A percentile compares a stretch with the other conserved stretches of the same genome.
phyloP scores from a whole-genome alignment of 1,140 invertebrate species.

The Hyles euphorbiae region DNA sequence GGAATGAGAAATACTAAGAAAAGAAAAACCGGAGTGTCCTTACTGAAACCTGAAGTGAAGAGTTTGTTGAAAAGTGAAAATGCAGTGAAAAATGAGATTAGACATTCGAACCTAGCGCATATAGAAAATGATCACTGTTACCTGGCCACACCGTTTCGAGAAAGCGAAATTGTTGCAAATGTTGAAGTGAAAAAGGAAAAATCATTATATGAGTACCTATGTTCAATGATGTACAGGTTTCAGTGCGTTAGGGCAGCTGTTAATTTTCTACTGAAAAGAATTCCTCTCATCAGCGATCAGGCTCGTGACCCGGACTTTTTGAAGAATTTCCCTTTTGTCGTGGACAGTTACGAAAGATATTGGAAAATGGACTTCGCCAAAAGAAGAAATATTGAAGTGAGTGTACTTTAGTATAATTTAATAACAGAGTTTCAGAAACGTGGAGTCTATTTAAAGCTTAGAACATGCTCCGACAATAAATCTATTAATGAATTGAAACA shows the following conservation, averaged over 20 bases:
- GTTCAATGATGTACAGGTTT: conserved; percentile 29
- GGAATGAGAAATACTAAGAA: conserved; percentile 41
- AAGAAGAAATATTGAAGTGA: conserved; percentile 69
- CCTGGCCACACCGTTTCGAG: conserved; percentile 10
- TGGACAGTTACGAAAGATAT: conserved; percentile 52
- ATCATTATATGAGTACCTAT: conserved; percentile 30
- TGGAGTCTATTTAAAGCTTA: too few species aligned
- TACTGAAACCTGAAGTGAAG: conserved; percentile 49
- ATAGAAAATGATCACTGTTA: conserved; percentile 69
- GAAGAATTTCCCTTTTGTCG: conserved; percentile 58
- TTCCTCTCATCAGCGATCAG: conserved; percentile 50
- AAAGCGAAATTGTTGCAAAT: conserved; percentile 7
- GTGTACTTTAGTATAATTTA: not conserved
- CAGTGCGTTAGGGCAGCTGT: conserved; percentile 41
- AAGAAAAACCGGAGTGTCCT: conserved; percentile 34
- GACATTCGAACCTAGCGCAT: conserved; percentile 27
- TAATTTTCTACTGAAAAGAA: conserved; percentile 51
- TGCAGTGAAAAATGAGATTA: conserved; percentile 4
- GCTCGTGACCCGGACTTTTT: conserved; percentile 40
- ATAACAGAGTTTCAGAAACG: too few species aligned
- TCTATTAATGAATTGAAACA: too few species aligned
- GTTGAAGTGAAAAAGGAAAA: conserved; percentile 24
- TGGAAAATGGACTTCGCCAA: conserved; percentile 66
- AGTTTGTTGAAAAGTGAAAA: conserved; percentile 28
- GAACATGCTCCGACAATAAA: too few species aligned